Evolutionary conservation across 2,888 invertebrate genomes (phyloP).

Genomic region (Lepidocyrtoides sp.): DNA sequence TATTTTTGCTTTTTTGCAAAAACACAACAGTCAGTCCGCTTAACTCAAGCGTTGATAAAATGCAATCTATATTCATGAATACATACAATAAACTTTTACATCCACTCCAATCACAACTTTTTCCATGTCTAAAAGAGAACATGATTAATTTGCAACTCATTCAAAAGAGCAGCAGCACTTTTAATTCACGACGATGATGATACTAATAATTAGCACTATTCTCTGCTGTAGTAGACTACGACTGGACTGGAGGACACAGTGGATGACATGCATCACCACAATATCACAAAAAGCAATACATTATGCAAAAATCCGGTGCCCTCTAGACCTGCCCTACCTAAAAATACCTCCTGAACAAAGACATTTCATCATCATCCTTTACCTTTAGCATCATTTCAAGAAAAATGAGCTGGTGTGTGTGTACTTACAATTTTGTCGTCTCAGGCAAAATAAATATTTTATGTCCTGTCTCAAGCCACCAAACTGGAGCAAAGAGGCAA

Average conservation of each 20-base stretch:
- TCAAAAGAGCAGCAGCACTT: not conserved
- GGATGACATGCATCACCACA: not conserved
- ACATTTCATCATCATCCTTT: not conserved
- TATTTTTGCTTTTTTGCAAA: not conserved
- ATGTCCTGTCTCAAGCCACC: not conserved
- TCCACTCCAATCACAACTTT: not conserved
- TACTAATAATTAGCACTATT: not conserved
- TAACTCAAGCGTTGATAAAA: not conserved
- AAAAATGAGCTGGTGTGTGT: not conserved
- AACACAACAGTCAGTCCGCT: not conserved
- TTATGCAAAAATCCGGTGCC: not conserved
- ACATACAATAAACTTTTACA: not conserved
- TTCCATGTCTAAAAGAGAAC: not conserved
- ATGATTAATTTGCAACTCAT: constrained; percentile 18
- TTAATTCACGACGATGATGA: not conserved
- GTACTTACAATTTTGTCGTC: too few relatives aligned
- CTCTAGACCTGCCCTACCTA: constrained; percentile 12
- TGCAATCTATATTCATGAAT: not conserved
- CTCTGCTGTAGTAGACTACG: too few relatives aligned
- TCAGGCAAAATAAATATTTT: not conserved
- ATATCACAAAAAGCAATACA: not conserved
- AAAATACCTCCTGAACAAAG: constrained; percentile 10
- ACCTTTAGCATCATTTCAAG: not conserved
- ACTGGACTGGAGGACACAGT: not conserved
- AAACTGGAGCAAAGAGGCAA: not conserved